Evolutionary conservation across 2,797 vertebrate species (phyloP), one percentile per base, ranked within the genome.

Genomic region (Thalassophryne amazonica): DNA sequence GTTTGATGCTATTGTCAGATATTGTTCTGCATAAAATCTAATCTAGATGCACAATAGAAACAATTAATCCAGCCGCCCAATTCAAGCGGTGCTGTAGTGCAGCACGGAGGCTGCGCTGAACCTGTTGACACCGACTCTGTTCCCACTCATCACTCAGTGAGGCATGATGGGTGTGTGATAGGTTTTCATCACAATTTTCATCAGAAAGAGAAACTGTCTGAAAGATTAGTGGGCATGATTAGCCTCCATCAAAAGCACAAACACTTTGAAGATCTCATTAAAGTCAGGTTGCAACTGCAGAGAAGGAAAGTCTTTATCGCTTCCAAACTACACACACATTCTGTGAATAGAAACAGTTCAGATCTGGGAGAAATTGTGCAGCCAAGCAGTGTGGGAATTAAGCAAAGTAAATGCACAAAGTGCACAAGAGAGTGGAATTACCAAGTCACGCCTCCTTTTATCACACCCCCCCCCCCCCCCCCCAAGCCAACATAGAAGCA

Each of bases 351-450:
- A 9, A 16, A 41, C 14, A 27, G 31, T 80, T 74, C 50, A 11
- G 18, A 60, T 61, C 41, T 73, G 51, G 53, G 49, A 71, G 56
- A 70, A 69, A 78, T 75, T 33, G 58, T 34, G 51, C 47, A 51
- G 48, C 59, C 47, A 62, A 64, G 48, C 70, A 63, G 62, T 78
- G 74, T 76, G 76, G 73, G 71, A 80, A 76, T 64, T 70, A 45
- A 8, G 76, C 78, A 78, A 78, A 81, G 75, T 81, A 76, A 76
- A 79, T 73, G 62, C 53, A 53, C 35, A 63, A 60, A 60, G 55
- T 64, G 53, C 61, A 78, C 72, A 81, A 78, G n/a, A 80, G 62
- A 76, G 58, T 78, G 73, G 78, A n/a, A 83, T 77, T 81, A 75
- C 55, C 51, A 47, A 70, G 48, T 74, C 27, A 43, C 65, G 65